Conservation (phyloP, 2,888 invertebrate species). For the Cheilosia vernalis region DNA sequence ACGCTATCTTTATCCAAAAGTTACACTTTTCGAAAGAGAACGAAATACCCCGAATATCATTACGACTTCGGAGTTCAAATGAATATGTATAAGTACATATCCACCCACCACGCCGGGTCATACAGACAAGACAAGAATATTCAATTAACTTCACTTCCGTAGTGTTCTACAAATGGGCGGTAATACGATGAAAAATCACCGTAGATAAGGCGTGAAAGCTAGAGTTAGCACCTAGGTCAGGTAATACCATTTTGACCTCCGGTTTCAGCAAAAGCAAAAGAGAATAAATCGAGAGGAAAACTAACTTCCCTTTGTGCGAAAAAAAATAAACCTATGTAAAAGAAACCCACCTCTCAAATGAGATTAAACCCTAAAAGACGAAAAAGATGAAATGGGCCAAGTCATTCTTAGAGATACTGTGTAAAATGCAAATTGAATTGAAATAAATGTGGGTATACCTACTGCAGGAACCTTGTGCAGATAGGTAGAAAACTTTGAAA, state of each 20-base stretch:
- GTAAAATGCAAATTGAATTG: constrained; percentile 51
- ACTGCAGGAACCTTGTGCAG: constrained; percentile 16
- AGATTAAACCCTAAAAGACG: constrained; percentile 12
- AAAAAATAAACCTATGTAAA: not conserved
- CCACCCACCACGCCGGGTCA: not conserved
- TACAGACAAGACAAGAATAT: constrained; percentile 48
- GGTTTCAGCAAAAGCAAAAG: constrained; percentile 28
- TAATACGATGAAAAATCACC: constrained; percentile 51
- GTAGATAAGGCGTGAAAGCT: constrained; percentile 51
- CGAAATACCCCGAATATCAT: constrained; percentile 10
- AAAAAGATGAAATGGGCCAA: constrained; percentile 3
- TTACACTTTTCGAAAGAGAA: constrained; percentile 4
- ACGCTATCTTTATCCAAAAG: not conserved
- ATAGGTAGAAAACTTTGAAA: constrained; percentile 5
- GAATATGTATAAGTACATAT: constrained; percentile 4
- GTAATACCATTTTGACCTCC: constrained; percentile 49
- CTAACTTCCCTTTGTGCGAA: constrained; percentile 8
- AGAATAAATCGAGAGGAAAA: constrained; percentile 48
- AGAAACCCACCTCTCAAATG: constrained; percentile 15
- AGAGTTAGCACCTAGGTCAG: constrained; percentile 52
- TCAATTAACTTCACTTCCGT: constrained; percentile 43
- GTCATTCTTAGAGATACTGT: constrained; percentile 23
- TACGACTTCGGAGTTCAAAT: constrained; percentile 18
- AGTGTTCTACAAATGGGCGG: constrained; percentile 46
- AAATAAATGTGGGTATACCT: constrained; percentile 18